A percentile compares a stretch with the other conserved stretches of the same genome.
Conservation (phyloP, 2,888 invertebrate species). For the Muscina levida region DNA sequence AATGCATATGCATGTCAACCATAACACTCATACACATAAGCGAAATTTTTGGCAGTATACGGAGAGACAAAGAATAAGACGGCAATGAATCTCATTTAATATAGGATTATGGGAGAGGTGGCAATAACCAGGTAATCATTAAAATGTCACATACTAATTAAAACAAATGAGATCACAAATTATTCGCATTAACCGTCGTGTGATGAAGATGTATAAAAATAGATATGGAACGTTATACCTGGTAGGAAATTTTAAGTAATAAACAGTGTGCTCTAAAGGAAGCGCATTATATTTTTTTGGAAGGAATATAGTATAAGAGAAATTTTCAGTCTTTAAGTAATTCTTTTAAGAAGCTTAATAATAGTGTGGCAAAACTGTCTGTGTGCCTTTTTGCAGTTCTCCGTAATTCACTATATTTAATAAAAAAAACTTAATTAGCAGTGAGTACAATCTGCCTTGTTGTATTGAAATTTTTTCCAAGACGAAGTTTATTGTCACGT, state of each 20-base stretch:
- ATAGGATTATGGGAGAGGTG: not conserved
- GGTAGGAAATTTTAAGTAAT: not conserved
- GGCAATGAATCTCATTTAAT: not conserved
- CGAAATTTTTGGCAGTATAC: constrained; percentile 19
- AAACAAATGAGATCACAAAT: constrained; percentile 58
- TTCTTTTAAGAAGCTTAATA: too few species aligned
- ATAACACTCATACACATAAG: constrained; percentile 13
- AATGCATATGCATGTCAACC: constrained; percentile 31
- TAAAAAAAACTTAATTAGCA: too few species aligned
- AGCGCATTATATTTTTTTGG: too few species aligned
- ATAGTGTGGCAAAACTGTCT: too few species aligned
- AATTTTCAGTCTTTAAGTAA: too few species aligned
- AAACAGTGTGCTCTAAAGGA: not conserved
- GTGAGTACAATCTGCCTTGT: too few species aligned
- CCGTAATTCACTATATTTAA: too few species aligned
- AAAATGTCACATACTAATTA: constrained; percentile 52
- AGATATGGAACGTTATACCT: not conserved
- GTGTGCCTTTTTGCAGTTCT: too few species aligned
- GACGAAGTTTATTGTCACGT: too few species aligned
- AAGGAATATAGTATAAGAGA: too few species aligned
- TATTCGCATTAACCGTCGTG: constrained; percentile 27
- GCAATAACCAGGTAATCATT: constrained; percentile 30
- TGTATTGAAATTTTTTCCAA: too few species aligned
- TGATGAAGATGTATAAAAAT: not conserved
- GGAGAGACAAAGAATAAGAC: constrained; percentile 15